These are phyloP conservation scores for Glaucopsyche alexis DNA, from an alignment of 2,888 invertebrate species.

Conservation along the genomic window DNA sequence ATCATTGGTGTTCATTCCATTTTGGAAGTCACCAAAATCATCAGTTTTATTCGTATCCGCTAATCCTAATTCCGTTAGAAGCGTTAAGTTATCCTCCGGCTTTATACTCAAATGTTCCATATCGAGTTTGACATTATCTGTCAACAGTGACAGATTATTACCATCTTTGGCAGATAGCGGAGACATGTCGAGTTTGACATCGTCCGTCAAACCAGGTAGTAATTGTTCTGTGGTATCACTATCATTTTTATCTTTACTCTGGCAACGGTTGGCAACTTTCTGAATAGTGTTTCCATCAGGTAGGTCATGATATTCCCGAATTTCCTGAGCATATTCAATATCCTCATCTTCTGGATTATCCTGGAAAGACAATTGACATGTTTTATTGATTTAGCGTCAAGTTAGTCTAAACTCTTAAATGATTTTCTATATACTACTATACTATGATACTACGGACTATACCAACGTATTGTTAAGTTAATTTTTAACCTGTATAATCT, in stretches of 20 bases:
- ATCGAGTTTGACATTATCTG: slow-evolving; percentile 48
- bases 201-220: slow-evolving; percentile 54
- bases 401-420: not conserved
- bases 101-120: slow-evolving; percentile 23
- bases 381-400: not conserved
- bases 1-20: slow-evolving; percentile 56
- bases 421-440: no score
- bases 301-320: slow-evolving; percentile 72
- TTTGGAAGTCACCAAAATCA: slow-evolving; percentile 73
- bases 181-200: slow-evolving; percentile 41
- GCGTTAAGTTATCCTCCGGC: slow-evolving; percentile 52
- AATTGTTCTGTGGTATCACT: slow-evolving; percentile 62
- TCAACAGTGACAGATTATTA: slow-evolving; percentile 61
- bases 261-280: slow-evolving; percentile 60
- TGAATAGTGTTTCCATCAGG: slow-evolving; percentile 62
- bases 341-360: slow-evolving; percentile 79
- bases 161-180: not conserved
- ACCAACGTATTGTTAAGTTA: no score
- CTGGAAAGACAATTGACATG: slow-evolving; percentile 45
- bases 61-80: slow-evolving; percentile 80
- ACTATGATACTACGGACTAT: no score
- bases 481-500: slow-evolving; percentile 59
- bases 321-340: slow-evolving; percentile 72
- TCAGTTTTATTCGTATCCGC: slow-evolving; percentile 67
- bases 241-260: slow-evolving; percentile 61